Conservation (phyloP, 2,888 invertebrate species). For the Idaea aversata region DNA sequence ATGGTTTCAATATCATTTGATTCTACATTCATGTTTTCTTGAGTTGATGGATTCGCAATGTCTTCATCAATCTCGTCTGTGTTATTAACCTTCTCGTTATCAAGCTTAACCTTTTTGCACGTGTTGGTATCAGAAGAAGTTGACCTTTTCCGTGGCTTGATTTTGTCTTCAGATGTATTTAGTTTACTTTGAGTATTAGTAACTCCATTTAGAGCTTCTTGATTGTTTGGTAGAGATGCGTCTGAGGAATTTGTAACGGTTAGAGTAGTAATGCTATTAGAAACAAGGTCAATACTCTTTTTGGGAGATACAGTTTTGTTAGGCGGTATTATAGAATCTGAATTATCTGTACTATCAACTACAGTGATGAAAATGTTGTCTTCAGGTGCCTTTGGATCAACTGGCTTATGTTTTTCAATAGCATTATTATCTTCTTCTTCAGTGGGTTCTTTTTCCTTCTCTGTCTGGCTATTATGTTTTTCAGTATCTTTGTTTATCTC, state of each 20-base stretch:
- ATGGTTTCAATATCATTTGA: slow-evolving; percentile 26
- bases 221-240: slow-evolving; percentile 64
- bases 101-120: slow-evolving; percentile 19
- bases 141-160: slow-evolving; percentile 17
- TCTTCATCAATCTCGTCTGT: slow-evolving; percentile 22
- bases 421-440: slow-evolving; percentile 7
- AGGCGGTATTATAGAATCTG: slow-evolving; percentile 10
- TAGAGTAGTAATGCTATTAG: slow-evolving; percentile 20
- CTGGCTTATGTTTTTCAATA: slow-evolving; percentile 6
- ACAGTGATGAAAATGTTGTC: background rate
- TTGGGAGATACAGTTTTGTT: slow-evolving; percentile 9
- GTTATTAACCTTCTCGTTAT: slow-evolving; percentile 7
- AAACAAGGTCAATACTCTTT: background rate
- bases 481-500: slow-evolving; percentile 2
- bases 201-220: slow-evolving; percentile 49
- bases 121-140: slow-evolving; percentile 13
- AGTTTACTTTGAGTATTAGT: slow-evolving; percentile 13
- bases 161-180: slow-evolving; percentile 15
- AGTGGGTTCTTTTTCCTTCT: slow-evolving; percentile 11
- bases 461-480: slow-evolving; percentile 1
- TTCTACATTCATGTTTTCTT: slow-evolving; percentile 14
- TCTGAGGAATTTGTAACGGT: slow-evolving; percentile 48
- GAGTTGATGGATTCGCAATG: slow-evolving; percentile 24
- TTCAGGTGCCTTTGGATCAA: slow-evolving; percentile 2
- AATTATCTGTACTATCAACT: slow-evolving; percentile 10